Evolutionary conservation across 2,888 invertebrate species (phyloP).

Genomic region (Autographa pulchrina): DNA sequence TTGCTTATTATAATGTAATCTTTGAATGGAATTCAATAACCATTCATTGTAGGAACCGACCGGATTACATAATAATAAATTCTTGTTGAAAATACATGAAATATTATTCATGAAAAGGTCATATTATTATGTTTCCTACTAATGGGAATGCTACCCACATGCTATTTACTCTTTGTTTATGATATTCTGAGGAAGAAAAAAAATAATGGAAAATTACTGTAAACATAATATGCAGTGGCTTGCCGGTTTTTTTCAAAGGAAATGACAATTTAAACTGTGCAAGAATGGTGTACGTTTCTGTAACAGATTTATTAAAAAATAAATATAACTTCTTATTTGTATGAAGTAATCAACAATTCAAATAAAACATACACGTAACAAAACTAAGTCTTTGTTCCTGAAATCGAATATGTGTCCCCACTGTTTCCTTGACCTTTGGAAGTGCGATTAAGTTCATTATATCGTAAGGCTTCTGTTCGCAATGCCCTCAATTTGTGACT

Average conservation of each 20-base stretch:
- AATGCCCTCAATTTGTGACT: neutral
- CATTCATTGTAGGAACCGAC: constrained; percentile 2
- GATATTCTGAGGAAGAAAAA: too few species aligned
- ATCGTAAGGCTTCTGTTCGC: neutral
- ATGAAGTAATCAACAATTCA: neutral
- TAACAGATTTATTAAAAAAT: too few species aligned
- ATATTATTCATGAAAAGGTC: neutral
- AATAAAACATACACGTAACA: neutral
- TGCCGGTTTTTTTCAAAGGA: too few species aligned
- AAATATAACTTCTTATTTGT: neutral
- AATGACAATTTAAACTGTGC: too few species aligned
- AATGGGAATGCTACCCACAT: too few species aligned
- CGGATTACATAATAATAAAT: neutral
- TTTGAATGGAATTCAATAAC: constrained; percentile 22
- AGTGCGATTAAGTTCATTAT: neutral
- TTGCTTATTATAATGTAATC: constrained; percentile 23
- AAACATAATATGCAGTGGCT: too few species aligned
- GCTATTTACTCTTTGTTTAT: too few species aligned
- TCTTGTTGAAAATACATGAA: neutral
- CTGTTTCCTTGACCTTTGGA: neutral
- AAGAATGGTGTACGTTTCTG: too few species aligned
- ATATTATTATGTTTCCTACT: neutral
- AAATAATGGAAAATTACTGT: neutral
- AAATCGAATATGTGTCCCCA: neutral
- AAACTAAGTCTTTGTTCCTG: constrained; percentile 1